Evolutionary conservation across 2,113 vertebrate species (phyloP), one percentile per base, ranked within the genome.

Genomic region (Parus major): DNA sequence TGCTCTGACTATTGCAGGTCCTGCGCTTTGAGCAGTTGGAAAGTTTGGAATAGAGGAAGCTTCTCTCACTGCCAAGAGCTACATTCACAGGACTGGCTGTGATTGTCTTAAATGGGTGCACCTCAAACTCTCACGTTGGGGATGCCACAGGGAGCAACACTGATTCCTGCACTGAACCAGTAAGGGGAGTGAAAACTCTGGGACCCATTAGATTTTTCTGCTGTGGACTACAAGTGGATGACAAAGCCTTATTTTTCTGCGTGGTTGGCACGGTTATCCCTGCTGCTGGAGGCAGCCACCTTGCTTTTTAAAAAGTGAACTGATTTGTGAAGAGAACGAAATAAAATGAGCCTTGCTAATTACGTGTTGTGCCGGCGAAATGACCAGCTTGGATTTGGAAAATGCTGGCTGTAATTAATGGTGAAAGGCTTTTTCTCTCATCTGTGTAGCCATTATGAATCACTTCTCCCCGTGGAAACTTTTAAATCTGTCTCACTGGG

Each of bases 371-470:
- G 63, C 52, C 0, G 2, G 82, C 0, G 0, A 95, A 96, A 93
- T 90, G 92, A 93, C 85, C 91, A 39, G 82, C 79, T 93, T 88
- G 7, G 13, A 29, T 92, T 89, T 2, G 12, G 85, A 86, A 88
- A 76, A 71, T 0, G 0, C 68, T 83, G 86, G 10, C 77, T 90
- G 47, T 90, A 94, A 92, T 95, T 96, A 95, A 77, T 20, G 8
- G 89, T 82, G 93, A 87, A 88, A 93, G 70, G 86, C 71, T 90
- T 93, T 88, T 96, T 64, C 81, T 92, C 57, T 87, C 80, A 76
- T 95, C 77, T 84, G 7, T 71, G 39, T 71, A 86, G 70, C 77
- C 65, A 25, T 90, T 85, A 82, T 89, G 93, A 93, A 76, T 85
- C 65, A 59, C 76, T 88, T 93, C 65, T 91, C 44, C 90, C 93